These are phyloP conservation scores for Chromobotia macracanthus DNA, from an alignment of 2,797 vertebrate genomes.

Conservation along the genomic window DNA sequence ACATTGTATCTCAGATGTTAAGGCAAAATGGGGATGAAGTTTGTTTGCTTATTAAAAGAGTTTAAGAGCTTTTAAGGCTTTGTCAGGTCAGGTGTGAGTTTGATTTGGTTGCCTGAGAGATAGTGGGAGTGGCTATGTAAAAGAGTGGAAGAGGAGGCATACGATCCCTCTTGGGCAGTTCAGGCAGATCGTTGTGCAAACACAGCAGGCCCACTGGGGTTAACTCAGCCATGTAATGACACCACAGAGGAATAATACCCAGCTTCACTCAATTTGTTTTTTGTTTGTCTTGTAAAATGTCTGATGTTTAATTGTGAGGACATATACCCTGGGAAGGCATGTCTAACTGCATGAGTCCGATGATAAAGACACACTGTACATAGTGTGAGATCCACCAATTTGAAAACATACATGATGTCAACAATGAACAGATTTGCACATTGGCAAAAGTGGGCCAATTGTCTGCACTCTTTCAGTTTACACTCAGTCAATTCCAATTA, in stretches of 20 bases:
- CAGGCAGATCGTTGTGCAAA: constrained; percentile 74
- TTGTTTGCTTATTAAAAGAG: constrained; percentile 18
- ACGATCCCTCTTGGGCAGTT: constrained; percentile 62
- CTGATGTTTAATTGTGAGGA: constrained; percentile 41
- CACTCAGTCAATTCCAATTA: constrained; percentile 56
- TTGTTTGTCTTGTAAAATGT: constrained; percentile 48
- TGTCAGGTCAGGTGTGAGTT: not conserved
- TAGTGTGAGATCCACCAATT: no score
- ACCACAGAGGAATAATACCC: constrained; percentile 63
- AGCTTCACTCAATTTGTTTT: constrained; percentile 50
- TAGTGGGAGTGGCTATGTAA: constrained; percentile 50
- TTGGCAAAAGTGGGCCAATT: constrained; percentile 53
- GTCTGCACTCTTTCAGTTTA: constrained; percentile 42
- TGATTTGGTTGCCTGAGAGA: constrained; percentile 44
- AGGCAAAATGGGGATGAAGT: constrained; percentile 3
- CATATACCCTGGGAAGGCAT: no score
- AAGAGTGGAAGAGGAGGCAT: constrained; percentile 41
- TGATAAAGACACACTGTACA: not conserved
- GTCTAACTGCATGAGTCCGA: not conserved
- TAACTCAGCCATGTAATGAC: constrained; percentile 73
- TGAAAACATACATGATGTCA: no score
- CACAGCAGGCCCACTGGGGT: constrained; percentile 68
- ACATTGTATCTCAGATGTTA: not conserved
- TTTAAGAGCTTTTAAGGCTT: constrained; percentile 8
- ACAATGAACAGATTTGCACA: constrained; percentile 11